Evolutionary conservation across 2,888 invertebrate genomes (phyloP), one percentile per base, ranked within the genome.

Genomic region (Tolmerus cingulatus): DNA sequence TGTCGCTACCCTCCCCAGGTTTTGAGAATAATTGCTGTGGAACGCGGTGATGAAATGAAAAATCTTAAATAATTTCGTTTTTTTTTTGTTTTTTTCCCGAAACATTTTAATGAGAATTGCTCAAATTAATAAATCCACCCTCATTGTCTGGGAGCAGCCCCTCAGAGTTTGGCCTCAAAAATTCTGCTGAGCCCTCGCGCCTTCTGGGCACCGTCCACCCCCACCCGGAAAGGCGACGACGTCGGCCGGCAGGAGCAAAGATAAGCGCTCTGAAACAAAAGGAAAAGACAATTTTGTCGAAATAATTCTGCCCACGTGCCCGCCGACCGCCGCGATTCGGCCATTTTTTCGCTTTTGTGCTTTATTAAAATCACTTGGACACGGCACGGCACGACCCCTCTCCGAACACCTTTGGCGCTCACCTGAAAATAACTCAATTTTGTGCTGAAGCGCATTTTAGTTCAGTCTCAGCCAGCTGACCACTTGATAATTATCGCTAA

Each of bases 401-500:
- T 77, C 37, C 66, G 43, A 82, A 37, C 86, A 43, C 37, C 82
- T 55, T 55, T 30, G 43, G 30, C 86, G 57, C 82, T 74, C 87
- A 88, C 88, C 88, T 88, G 88, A 87, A 76, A 79, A 82, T 87
- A 81, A 78, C 79, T 86, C 78, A 77, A 76, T 66, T 46, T 77
- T 87, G 66, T 46, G 74, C 46, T 43, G 78, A 81, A 74, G 87
- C 77, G 84, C 81, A 76, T 85, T 87, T 88, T 78, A 87, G 87
- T 85, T 88, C 78, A 79, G 87, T 87, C 87, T 87, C 84, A 55
- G 77, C 82, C 85, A 85, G 78, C 88, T 78, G 87, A 85, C 85
- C 87, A 87, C 85, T 85, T 78, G 74, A 87, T 88, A 88, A 88
- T 87, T 87, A 82, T 51, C 85, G 43, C 37, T 43, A 85, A 14